These are phyloP conservation scores for Acheta domesticus DNA, from an alignment of 2,888 invertebrate genomes.

Conservation along the genomic window DNA sequence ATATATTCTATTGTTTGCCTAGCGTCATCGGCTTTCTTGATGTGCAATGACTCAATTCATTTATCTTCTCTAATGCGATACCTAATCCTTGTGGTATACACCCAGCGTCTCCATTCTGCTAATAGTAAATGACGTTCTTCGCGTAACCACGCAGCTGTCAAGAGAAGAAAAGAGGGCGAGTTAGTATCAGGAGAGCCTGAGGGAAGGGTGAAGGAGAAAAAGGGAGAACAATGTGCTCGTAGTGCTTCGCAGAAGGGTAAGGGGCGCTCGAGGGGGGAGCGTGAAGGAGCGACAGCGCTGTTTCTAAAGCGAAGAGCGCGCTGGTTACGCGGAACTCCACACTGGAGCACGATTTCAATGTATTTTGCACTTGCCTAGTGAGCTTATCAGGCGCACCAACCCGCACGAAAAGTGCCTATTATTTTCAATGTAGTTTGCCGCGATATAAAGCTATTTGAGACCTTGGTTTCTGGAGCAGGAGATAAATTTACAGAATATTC, in stretches of 20 bases:
- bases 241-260: not conserved
- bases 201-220: not conserved
- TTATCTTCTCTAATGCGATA: not conserved
- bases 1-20: not conserved
- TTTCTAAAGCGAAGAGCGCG: too few relatives aligned
- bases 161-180: conserved; percentile 9
- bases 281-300: not conserved
- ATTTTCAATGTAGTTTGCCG: too few relatives aligned
- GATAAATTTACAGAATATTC: too few relatives aligned
- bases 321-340: too few relatives aligned
- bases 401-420: too few relatives aligned
- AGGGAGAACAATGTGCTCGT: conserved; percentile 11
- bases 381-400: too few relatives aligned
- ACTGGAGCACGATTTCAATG: too few relatives aligned
- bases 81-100: not conserved
- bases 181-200: not conserved
- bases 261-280: not conserved
- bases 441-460: too few relatives aligned
- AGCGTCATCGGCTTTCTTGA: not conserved
- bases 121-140: not conserved
- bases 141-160: not conserved
- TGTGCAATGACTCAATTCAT: not conserved
- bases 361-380: too few relatives aligned
- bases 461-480: too few relatives aligned
- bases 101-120: not conserved